Percentiles rank a stretch among this genome's conserved stretches.
Conservation (phyloP, 2,888 invertebrate species). For the Luperina testacea region DNA sequence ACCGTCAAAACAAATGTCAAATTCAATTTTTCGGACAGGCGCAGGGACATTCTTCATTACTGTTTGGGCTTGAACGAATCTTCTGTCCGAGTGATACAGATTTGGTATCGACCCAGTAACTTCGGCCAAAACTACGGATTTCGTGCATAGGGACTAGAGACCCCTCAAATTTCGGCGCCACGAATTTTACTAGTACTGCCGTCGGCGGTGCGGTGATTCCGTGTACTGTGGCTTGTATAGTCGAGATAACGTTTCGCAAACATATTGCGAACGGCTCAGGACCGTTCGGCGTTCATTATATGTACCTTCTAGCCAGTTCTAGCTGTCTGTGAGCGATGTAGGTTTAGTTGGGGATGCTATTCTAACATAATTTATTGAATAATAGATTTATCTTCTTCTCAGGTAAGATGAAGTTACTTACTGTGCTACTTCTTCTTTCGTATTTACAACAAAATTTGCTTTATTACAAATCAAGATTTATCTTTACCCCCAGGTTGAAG, state of each 20-base stretch:
- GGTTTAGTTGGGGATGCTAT: constrained; percentile 18
- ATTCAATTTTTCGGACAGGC: no score
- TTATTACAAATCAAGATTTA: not conserved
- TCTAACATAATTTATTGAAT: constrained; percentile 28
- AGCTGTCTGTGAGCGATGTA: constrained; percentile 4
- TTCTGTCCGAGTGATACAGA: no score
- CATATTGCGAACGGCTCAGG: constrained; percentile 28
- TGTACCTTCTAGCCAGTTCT: no score
- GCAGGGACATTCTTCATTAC: not conserved
- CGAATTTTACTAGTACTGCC: not conserved
- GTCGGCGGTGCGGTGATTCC: not conserved
- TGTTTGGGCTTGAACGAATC: no score
- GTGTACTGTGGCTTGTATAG: not conserved
- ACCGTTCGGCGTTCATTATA: constrained; percentile 40
- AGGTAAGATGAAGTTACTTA: not conserved
- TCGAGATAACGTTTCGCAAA: constrained; percentile 44
- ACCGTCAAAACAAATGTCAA: no score
- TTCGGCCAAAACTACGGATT: not conserved
- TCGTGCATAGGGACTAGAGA: not conserved
- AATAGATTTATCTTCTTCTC: constrained; percentile 20
- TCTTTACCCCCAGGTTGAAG: not conserved
- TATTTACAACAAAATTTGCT: not conserved
- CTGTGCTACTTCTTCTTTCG: no score
- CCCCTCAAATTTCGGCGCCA: not conserved
- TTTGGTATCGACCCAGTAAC: not conserved